Percentiles rank a stretch among this genome's conserved stretches.
Conservation (phyloP, 2,113 vertebrate genomes). For the Orcinus orca region DNA sequence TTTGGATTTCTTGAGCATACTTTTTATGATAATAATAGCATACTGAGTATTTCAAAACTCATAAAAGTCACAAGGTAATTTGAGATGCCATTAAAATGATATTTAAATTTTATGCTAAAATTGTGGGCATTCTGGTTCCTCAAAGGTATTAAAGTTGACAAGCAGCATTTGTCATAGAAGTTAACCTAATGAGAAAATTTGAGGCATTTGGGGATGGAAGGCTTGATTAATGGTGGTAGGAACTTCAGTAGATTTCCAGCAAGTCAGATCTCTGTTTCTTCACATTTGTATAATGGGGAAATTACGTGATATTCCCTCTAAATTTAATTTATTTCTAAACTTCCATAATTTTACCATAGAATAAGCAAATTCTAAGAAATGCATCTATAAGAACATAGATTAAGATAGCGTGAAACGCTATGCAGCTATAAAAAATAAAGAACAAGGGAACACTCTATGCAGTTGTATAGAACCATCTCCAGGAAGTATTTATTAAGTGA, state of each 20-base stretch:
- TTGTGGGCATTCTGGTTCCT: conserved; percentile 26
- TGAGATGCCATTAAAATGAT: conserved; percentile 48
- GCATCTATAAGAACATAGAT: background rate
- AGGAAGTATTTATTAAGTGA: background rate
- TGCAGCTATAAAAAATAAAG: background rate
- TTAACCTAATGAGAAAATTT: background rate
- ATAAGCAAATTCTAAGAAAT: conserved; percentile 15
- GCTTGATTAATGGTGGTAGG: background rate
- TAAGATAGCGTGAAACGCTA: background rate
- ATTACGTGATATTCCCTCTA: background rate
- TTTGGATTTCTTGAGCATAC: conserved; percentile 39
- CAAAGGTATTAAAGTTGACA: conserved; percentile 38
- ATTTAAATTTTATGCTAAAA: conserved; percentile 58
- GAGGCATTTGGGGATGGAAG: background rate
- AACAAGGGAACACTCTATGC: background rate
- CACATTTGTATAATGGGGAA: background rate
- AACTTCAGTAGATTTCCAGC: background rate
- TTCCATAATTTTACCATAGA: background rate
- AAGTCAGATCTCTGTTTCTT: background rate
- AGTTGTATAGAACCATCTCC: background rate
- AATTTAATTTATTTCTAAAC: background rate
- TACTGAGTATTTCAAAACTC: conserved; percentile 44
- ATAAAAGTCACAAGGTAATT: conserved; percentile 50
- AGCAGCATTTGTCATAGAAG: background rate
- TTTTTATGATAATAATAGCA: conserved; percentile 46